Evolutionary conservation across 2,113 vertebrate species (phyloP).

Genomic region (Bufo bufo): DNA sequence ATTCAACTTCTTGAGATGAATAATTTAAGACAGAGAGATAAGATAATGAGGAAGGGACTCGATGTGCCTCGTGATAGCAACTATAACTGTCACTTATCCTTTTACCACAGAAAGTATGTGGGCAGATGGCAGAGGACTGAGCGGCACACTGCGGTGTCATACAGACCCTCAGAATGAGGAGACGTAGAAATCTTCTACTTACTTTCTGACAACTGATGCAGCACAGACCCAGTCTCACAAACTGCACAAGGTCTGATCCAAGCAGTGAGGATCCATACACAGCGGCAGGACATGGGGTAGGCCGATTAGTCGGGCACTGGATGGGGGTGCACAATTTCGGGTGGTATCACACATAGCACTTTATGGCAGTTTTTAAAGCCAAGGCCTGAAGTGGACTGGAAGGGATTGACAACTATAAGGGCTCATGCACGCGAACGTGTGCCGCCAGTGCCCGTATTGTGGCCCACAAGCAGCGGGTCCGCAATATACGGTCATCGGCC

Average conservation of each 20-base stretch:
- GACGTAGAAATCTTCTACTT: not conserved
- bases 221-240: not conserved
- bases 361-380: no score
- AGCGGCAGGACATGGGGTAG: not conserved
- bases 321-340: no score
- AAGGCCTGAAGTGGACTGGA: no score
- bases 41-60: slow-evolving; percentile 22
- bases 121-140: slow-evolving; percentile 27
- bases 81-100: slow-evolving; percentile 35
- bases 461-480: no score
- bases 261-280: not conserved
- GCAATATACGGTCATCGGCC: no score
- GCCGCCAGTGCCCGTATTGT: no score
- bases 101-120: slow-evolving; percentile 47
- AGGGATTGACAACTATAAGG: no score
- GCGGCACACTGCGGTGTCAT: not conserved
- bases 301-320: no score
- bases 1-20: not conserved
- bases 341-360: no score
- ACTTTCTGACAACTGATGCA: not conserved
- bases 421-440: no score
- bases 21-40: not conserved
- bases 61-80: slow-evolving; percentile 2
- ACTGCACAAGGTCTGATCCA: not conserved
- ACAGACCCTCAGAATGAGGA: not conserved